phyloP scores from a whole-genome alignment of 2,113 vertebrate species.

The Sus scrofa region DNA sequence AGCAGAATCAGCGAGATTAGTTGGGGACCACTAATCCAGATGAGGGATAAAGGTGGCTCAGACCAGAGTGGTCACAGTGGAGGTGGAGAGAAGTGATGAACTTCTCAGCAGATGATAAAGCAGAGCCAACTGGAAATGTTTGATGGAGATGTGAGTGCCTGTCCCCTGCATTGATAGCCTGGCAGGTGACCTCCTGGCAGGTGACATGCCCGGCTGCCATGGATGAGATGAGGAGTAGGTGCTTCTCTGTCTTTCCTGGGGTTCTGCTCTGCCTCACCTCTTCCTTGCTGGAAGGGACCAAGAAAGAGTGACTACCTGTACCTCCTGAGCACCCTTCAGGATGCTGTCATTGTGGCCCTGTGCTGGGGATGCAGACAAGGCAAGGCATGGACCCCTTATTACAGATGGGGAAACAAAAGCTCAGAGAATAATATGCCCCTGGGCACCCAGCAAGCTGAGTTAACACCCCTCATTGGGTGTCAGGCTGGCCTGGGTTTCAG shows the following conservation, averaged over 20 bases:
- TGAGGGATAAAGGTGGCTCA: background rate
- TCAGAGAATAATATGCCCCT: background rate
- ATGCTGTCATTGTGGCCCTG: rapidly evolving
- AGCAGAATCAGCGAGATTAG: background rate
- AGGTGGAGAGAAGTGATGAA: background rate
- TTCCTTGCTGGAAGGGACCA: background rate
- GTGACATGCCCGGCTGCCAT: background rate
- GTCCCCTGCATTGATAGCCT: background rate
- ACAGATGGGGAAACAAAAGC: background rate
- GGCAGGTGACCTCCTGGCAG: background rate
- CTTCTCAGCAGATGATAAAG: background rate
- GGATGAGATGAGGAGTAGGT: background rate
- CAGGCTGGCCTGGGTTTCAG: background rate
- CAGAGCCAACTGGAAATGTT: background rate
- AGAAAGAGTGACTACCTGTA: rapidly evolving
- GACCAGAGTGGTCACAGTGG: background rate
- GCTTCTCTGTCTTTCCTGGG: background rate
- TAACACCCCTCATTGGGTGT: background rate
- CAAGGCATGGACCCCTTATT: rapidly evolving
- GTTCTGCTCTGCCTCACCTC: background rate
- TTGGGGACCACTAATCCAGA: background rate
- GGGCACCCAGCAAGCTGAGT: background rate
- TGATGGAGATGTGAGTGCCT: background rate
- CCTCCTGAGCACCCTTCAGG: background rate
- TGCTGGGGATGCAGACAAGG: background rate